These are phyloP conservation scores for Drosophila carrolli DNA, from an alignment of 1,140 invertebrate genomes.

Conservation along the genomic window DNA sequence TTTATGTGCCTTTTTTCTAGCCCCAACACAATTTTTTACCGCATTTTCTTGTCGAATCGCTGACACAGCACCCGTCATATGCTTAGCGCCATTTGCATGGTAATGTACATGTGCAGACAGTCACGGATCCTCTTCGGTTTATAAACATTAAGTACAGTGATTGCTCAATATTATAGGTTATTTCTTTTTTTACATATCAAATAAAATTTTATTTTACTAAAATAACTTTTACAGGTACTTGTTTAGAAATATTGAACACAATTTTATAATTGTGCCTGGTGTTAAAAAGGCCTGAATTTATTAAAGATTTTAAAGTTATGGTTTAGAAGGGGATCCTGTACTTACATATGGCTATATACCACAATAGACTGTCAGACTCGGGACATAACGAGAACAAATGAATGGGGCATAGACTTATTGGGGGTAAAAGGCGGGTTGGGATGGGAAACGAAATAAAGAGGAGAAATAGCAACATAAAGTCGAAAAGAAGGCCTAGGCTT, in stretches of 20 bases:
- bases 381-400: constrained; percentile 43
- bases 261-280: no score
- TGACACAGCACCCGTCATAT: constrained; percentile 53
- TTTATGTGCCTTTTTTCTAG: constrained; percentile 17
- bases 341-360: background rate
- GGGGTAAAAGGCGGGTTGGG: background rate
- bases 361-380: constrained; percentile 14
- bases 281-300: no score
- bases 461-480: constrained; percentile 20
- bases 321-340: background rate
- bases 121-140: background rate
- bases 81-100: constrained; percentile 33
- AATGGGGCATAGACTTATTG: constrained; percentile 28
- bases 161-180: no score
- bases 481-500: constrained; percentile 24
- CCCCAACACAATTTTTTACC: constrained; percentile 18
- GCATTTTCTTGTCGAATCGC: constrained; percentile 33
- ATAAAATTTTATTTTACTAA: no score
- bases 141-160: constrained; percentile 15
- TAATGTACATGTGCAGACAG: constrained; percentile 4
- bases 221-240: no score
- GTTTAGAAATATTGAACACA: no score
- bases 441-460: background rate
- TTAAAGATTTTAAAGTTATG: background rate
- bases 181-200: no score